Percentiles rank a stretch among this genome's conserved stretches.
Evolutionary conservation across 37 sponge, comb jelly and placozoan species (phyloP).

Genomic region (Trichoplax adhaerens): DNA sequence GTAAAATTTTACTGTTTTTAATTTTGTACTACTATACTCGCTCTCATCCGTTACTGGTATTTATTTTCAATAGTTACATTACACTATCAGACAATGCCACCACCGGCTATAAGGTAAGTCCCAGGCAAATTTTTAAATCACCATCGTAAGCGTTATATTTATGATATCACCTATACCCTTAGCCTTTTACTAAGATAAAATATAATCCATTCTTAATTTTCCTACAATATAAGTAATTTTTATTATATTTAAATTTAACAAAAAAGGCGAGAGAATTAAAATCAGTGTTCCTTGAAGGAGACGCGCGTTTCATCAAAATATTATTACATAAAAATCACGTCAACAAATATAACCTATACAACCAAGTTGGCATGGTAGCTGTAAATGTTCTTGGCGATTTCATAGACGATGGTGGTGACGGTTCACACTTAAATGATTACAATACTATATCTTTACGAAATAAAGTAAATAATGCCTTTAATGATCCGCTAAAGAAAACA

Average conservation of each 20-base stretch:
- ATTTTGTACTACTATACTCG: neutral
- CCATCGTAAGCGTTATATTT: too few species aligned
- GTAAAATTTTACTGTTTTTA: too few species aligned
- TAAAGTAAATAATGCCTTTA: too few species aligned
- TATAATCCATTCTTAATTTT: too few species aligned
- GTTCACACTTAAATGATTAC: neutral
- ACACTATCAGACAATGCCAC: constrained; percentile 26
- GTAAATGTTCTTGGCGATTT: constrained; percentile 47
- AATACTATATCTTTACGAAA: too few species aligned
- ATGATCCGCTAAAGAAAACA: too few species aligned
- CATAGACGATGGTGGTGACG: neutral
- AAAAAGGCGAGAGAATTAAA: constrained; percentile 57
- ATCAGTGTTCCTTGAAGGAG: constrained; percentile 48
- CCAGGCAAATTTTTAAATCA: too few species aligned
- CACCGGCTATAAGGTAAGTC: constrained; percentile 11
- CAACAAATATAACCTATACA: constrained; percentile 61
- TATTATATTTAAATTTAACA: neutral
- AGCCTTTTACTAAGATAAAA: too few species aligned
- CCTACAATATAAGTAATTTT: neutral
- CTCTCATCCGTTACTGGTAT: neutral
- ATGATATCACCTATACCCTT: too few species aligned
- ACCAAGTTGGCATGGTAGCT: constrained; percentile 74
- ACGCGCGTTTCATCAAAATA: constrained; percentile 40
- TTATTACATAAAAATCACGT: constrained; percentile 54
- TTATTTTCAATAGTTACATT: neutral